phyloP scores from a whole-genome alignment of 2,797 vertebrate genomes.

The Pangasius sanitwongsei region DNA sequence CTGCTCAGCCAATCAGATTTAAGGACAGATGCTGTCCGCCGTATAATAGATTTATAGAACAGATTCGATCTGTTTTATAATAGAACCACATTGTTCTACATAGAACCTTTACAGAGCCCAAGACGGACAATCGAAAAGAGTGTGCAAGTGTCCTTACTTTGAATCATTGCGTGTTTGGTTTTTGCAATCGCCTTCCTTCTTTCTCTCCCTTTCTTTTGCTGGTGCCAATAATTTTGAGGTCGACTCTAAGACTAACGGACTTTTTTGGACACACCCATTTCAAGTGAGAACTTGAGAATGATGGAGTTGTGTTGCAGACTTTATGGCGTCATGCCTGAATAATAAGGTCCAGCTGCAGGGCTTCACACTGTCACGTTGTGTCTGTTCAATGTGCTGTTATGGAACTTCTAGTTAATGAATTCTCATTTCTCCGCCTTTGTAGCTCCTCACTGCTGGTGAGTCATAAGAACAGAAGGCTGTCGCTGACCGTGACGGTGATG shows the following conservation, averaged over 20 bases:
- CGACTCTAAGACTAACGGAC: neutral
- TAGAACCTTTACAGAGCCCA: neutral
- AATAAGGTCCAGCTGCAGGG: neutral
- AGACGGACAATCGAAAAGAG: neutral
- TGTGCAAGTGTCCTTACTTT: neutral
- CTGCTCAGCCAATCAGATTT: neutral
- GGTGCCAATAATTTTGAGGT: neutral
- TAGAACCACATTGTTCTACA: neutral
- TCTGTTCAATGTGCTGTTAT: neutral
- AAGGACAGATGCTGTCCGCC: neutral
- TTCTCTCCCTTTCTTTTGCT: neutral
- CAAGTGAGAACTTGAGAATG: neutral
- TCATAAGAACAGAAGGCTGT: conserved; percentile 76
- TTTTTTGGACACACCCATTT: neutral
- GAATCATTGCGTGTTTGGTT: neutral
- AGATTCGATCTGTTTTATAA: neutral
- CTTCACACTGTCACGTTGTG: neutral
- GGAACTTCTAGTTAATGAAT: neutral
- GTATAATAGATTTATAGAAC: too few species aligned
- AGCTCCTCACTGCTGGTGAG: conserved; percentile 78
- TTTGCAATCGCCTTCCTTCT: neutral
- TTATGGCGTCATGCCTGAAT: neutral
- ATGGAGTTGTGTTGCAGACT: neutral
- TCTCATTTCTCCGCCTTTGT: conserved; percentile 36
- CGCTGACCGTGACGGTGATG: conserved; percentile 72